Percentiles rank a stretch among this genome's conserved stretches.
Evolutionary conservation across 2,888 invertebrate species (phyloP).

Genomic region (Melipona bicolor): DNA sequence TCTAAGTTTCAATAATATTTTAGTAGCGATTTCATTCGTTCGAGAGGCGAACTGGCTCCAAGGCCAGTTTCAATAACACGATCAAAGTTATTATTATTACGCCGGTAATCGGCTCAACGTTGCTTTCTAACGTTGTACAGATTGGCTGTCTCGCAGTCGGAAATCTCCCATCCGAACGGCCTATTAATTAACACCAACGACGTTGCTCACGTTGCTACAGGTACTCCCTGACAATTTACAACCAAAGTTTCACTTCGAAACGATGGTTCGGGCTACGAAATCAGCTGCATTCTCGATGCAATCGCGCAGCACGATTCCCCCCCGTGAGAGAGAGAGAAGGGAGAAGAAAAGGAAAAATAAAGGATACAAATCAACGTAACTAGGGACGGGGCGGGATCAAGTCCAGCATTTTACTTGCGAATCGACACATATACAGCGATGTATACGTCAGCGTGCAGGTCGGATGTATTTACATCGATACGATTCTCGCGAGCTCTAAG

Average conservation of each 20-base stretch:
- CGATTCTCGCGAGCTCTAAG: too few species aligned
- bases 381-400: too few species aligned
- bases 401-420: too few species aligned
- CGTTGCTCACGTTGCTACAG: neutral
- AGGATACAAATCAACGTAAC: neutral
- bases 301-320: neutral
- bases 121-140: neutral
- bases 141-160: neutral
- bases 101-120: neutral
- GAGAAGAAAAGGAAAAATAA: neutral
- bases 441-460: too few species aligned
- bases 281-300: neutral
- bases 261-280: neutral
- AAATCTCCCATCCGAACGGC: neutral
- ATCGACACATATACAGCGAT: too few species aligned
- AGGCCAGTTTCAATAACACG: slow-evolving; percentile 37
- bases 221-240: neutral
- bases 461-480: too few species aligned
- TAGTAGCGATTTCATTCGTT: neutral
- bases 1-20: slow-evolving; percentile 42
- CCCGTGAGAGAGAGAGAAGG: fast-evolving
- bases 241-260: neutral
- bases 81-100: neutral
- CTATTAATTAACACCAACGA: neutral
- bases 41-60: neutral